Percentiles rank a stretch among this genome's conserved stretches.
Conservation (phyloP, 2,888 invertebrate species). For the Exocentrus adspersus region DNA sequence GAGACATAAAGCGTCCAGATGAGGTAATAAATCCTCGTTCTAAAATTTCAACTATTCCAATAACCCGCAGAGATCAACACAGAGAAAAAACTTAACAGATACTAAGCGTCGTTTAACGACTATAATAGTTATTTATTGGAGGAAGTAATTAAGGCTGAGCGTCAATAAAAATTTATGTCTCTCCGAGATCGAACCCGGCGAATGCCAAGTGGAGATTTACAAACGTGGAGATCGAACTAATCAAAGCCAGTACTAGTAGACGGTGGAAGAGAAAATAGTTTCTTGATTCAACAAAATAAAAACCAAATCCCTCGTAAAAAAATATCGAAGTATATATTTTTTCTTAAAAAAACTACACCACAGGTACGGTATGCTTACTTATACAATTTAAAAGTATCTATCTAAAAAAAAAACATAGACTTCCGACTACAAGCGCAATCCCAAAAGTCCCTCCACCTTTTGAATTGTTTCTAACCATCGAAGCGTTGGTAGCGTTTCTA, state of each 20-base stretch:
- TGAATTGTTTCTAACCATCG: not conserved
- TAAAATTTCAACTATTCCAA: not conserved
- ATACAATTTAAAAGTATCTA: too few species aligned
- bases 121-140: conserved; percentile 1
- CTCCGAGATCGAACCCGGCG: conserved; percentile 4
- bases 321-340: too few species aligned
- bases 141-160: conserved; percentile 8
- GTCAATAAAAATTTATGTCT: conserved; percentile 13
- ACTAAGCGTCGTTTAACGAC: conserved; percentile 1
- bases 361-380: too few species aligned
- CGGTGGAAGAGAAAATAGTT: too few species aligned
- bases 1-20: too few species aligned
- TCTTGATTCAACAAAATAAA: too few species aligned
- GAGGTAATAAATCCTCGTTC: not conserved
- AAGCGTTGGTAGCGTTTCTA: not conserved
- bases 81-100: conserved; percentile 1
- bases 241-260: too few species aligned
- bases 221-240: too few species aligned
- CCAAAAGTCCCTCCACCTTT: not conserved
- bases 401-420: too few species aligned
- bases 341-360: too few species aligned
- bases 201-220: conserved; percentile 27
- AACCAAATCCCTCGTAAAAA: too few species aligned
- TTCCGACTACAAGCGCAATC: not conserved
- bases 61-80: not conserved